Base-by-base conservation (phyloP, 1,140 invertebrate species). In the Scylla paramamosain region DNA sequence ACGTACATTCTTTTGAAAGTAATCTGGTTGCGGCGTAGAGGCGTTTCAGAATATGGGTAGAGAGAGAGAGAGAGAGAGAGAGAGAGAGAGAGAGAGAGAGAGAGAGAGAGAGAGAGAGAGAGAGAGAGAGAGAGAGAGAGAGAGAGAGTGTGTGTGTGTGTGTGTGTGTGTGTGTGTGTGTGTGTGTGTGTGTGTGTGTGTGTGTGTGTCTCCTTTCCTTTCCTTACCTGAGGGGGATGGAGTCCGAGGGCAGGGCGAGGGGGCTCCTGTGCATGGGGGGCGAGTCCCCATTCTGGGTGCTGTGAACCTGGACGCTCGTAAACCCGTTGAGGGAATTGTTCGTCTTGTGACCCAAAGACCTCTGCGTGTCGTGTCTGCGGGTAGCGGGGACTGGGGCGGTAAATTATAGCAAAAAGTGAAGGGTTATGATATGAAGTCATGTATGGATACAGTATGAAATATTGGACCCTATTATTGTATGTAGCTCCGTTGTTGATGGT, bases 281-380 rank as follows among this genome's bases (percentile, higher is more conserved):
- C 3, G 89, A 91, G 25, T 91, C 89, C 2, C 45, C 4, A 20
- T 77, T 20, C 6, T 7, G 20, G 67, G 20, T 25, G 12, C 25
- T 77, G 67, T 77, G 67, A n/a, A 77, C 67, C 67, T 77, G 12
- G 20, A n/a, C 67, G 67, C 67, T 77, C 12, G 67, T 77, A n/a
- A n/a, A 77, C 67, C 67, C 67, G 39, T 29, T 45, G 87, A 45
- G 20, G 16, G 87, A 32, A 20, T 39, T 39, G n/a, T 91, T 91
- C 10, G 48, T 59, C n/a, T 91, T 91, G 31, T 91, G 89, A 20
- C 46, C 46, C n/a, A 12, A 10, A 29, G 89, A 91, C 89, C 89
- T 29, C 25, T 4, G 12, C 25, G 87, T 46, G 4, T 46, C 87
- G 28, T 12, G 45, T 59, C 52, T 59, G 52, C 10, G 52, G 52